A percentile compares a stretch with the other conserved stretches of the same genome.
Evolutionary conservation across 2,888 invertebrate species (phyloP).

Genomic region (Tuberolachnus salignus): DNA sequence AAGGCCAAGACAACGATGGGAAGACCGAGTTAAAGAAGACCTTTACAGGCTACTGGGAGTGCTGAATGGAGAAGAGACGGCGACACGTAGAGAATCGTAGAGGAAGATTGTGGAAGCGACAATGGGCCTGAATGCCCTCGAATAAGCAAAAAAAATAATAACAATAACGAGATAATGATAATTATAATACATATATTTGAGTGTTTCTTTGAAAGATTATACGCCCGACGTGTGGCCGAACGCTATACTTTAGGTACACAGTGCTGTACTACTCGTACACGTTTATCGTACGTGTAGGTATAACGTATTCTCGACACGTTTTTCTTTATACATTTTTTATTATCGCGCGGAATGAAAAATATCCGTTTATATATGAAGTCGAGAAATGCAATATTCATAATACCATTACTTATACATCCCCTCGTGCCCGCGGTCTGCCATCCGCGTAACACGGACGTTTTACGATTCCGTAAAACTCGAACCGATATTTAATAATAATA

Average conservation of each 20-base stretch:
- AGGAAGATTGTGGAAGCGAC: no score
- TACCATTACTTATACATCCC: constrained; percentile 5
- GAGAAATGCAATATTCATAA: constrained; percentile 45
- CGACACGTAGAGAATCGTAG: no score
- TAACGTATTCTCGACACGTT: constrained; percentile 24
- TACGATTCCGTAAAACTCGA: constrained; percentile 1
- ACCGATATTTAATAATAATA: constrained; percentile 42
- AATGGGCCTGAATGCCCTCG: no score
- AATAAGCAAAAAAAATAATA: no score
- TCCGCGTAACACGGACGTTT: constrained; percentile 9
- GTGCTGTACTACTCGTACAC: neutral
- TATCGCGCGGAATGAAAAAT: constrained; percentile 23
- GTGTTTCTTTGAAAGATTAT: no score
- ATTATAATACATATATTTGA: no score
- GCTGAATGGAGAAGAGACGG: no score
- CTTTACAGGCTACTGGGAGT: no score
- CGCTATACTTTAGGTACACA: neutral
- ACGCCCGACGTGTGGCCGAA: neutral
- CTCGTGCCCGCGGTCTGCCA: neutral
- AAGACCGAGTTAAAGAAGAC: no score
- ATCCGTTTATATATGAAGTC: constrained; percentile 9
- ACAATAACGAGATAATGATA: no score
- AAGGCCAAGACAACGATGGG: no score
- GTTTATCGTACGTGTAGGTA: neutral
- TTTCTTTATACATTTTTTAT: constrained; percentile 36